Conservation (phyloP, 1,140 invertebrate genomes). For the Stegodyphus dumicola region DNA sequence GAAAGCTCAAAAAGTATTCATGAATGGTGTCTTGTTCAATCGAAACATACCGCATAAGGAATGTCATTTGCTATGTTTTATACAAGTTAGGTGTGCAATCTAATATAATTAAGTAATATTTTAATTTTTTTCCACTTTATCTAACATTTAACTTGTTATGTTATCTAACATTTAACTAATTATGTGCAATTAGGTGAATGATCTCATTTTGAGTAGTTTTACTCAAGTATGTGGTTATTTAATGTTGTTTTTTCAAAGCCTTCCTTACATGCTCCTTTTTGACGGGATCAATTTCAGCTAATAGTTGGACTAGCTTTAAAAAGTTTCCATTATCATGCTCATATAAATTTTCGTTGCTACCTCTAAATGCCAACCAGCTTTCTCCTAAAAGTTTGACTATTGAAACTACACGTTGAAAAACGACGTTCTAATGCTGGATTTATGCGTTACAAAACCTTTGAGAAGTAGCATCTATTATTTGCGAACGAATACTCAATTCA, state of each 20-base stretch:
- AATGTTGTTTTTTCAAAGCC: neutral
- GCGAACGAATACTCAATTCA: neutral
- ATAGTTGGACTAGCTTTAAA: slow-evolving; percentile 2
- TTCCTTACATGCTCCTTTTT: neutral
- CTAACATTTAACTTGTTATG: too few species aligned
- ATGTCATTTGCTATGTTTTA: slow-evolving; percentile 5
- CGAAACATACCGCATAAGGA: neutral
- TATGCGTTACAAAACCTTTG: neutral
- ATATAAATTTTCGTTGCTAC: neutral
- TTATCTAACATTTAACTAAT: neutral
- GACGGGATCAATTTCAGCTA: neutral
- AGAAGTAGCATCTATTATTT: neutral
- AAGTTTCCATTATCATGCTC: neutral
- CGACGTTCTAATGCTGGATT: neutral
- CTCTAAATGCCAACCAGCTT: neutral
- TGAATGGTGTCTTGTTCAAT: neutral
- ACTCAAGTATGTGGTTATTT: neutral
- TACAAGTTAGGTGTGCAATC: neutral
- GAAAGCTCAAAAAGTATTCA: neutral
- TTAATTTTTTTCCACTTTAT: neutral
- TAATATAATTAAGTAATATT: slow-evolving; percentile 11
- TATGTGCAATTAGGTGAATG: slow-evolving; percentile 6
- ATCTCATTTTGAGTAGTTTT: slow-evolving; percentile 4
- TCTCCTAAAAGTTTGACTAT: slow-evolving; percentile 8
- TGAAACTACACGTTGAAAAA: slow-evolving; percentile 4